These are phyloP conservation scores for Macrobrachium rosenbergii DNA, from an alignment of 1,140 invertebrate species.

Conservation along the genomic window DNA sequence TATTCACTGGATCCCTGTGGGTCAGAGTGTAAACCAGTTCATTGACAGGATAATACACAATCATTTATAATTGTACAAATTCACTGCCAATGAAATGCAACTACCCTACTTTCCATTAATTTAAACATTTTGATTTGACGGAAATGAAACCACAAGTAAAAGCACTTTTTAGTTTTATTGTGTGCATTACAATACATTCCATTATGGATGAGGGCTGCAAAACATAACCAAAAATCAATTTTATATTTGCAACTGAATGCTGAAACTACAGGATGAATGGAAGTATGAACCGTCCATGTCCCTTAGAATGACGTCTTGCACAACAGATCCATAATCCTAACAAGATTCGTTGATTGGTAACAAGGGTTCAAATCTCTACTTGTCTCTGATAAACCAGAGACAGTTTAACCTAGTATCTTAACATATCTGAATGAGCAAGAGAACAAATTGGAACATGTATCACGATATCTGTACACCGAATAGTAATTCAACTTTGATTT, in stretches of 20 bases:
- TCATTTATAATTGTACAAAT: no score
- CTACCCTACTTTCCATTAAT: no score
- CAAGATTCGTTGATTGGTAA: conserved; percentile 33
- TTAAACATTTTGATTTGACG: no score
- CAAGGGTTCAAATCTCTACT: neutral
- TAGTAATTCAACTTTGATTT: no score
- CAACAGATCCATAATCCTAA: neutral
- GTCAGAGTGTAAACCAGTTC: no score
- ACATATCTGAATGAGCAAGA: neutral
- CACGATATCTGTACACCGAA: no score
- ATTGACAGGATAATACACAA: no score
- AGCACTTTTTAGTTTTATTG: conserved; percentile 56
- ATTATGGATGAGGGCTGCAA: conserved; percentile 45
- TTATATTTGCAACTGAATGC: neutral
- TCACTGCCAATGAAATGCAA: no score
- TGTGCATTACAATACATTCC: conserved; percentile 64
- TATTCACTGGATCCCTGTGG: no score
- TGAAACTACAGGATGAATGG: neutral
- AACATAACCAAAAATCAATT: conserved; percentile 21
- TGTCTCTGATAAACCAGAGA: neutral
- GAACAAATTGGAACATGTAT: neutral
- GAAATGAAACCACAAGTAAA: neutral
- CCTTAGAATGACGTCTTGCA: neutral
- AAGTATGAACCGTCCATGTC: neutral
- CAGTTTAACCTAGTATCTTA: neutral